Evolutionary conservation across 2,888 invertebrate species (phyloP).

Genomic region (Drosophila nr. perissopoda): DNA sequence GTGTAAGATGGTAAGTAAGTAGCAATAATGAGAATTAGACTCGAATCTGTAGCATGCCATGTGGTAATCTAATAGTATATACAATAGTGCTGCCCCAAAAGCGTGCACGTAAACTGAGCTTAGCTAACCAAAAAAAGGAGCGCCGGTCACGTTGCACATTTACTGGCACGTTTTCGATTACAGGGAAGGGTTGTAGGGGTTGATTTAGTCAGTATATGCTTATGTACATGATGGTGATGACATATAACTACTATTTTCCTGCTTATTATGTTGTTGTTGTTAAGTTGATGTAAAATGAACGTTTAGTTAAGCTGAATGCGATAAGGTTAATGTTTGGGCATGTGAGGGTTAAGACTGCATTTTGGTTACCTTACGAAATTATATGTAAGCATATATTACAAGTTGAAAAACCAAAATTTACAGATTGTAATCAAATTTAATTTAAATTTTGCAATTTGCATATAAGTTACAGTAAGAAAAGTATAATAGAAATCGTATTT

Average conservation of each 20-base stretch:
- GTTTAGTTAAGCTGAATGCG: slow-evolving; percentile 41
- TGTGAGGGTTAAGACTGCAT: slow-evolving; percentile 21
- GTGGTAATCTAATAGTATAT: slow-evolving; percentile 49
- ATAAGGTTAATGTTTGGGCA: slow-evolving; percentile 19
- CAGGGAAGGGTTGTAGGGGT: slow-evolving; percentile 25
- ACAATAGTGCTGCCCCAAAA: slow-evolving; percentile 35
- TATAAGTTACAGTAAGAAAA: not conserved
- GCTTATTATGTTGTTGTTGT: slow-evolving; percentile 3
- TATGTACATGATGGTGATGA: slow-evolving; percentile 59
- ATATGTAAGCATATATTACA: not conserved
- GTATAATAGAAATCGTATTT: no score
- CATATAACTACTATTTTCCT: slow-evolving; percentile 56
- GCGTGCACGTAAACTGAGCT: slow-evolving; percentile 52
- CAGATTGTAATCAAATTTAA: not conserved
- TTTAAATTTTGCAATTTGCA: not conserved
- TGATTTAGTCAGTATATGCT: slow-evolving; percentile 2
- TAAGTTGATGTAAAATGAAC: slow-evolving; percentile 48
- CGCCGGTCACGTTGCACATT: slow-evolving; percentile 68
- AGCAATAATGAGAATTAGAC: slow-evolving; percentile 54
- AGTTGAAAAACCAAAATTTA: not conserved
- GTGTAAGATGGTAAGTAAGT: slow-evolving; percentile 45
- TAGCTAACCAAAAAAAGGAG: slow-evolving; percentile 61
- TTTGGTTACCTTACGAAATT: not conserved
- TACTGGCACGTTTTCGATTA: slow-evolving; percentile 67
- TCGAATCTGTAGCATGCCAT: slow-evolving; percentile 34